Evolutionary conservation across 1,140 invertebrate genomes (phyloP), one percentile per base, ranked within the genome.

Genomic region (Paraescarpia echinospica): DNA sequence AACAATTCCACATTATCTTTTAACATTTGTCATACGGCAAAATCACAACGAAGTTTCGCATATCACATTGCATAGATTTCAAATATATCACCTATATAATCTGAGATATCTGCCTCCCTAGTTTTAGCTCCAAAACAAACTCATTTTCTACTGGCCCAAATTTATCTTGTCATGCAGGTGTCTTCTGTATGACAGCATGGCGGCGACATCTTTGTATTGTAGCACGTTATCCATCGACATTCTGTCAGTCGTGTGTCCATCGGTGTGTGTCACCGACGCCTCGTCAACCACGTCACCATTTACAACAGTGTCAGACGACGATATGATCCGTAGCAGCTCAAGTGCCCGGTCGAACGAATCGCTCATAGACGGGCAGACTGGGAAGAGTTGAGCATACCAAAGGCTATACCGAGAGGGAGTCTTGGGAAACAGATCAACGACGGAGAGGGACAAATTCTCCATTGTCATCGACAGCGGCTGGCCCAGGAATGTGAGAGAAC

Each of bases 381-480:
- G 95, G 94, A 96, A 96, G 33, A 96, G 77, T 92, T 94, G 94
- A 27, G 94, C 93, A 33, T 93, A 94, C 96, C 96, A 96, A 35
- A 96, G 93, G 93, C 93, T 95, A 12, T 92, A 94, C 35, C 90
- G 34, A 18, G 91, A 14, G 31, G 91, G 35, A 33, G 91, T 77
- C 22, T 93, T 51, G 33, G 92, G 92, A 88, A 91, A 92, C 92
- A 48, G 51, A 89, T 35, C 33, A 35, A 31, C 33, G 35, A 89
- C 93, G 92, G 33, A 92, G 89, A 48, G 91, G 90, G 5, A 22
- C 34, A 31, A 92, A 89, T 34, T 92, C 89, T 92, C 91, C 90
- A 33, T 93, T 89, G 92, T 94, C 92, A 27, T 48, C 91, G 93
- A 93, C 12, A 96, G 91, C 33, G 91, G 93, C 51, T 94, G 94